Evolutionary conservation across 2,888 invertebrate genomes (phyloP), one percentile per base, ranked within the genome.

Genomic region (Mantis religiosa): DNA sequence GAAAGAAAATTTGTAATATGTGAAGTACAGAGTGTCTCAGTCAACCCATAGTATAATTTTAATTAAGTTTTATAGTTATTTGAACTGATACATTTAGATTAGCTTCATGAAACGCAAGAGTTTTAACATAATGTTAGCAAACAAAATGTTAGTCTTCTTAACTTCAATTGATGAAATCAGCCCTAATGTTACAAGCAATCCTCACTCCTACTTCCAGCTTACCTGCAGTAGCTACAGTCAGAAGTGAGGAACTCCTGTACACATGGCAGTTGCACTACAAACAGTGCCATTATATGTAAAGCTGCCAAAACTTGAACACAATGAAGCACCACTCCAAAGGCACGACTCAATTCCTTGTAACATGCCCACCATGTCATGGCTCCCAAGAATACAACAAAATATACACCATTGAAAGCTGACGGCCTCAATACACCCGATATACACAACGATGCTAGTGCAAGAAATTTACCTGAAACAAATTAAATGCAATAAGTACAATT

Each of bases 351-450:
- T 89, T 96, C 95, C 91, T 95, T 95, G 92, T 97, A 97, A 91
- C 97, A 96, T 30, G 98, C 96, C 97, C 98, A 97, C 94, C 97
- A 97, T 2, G 98, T 98, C 89, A 97, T 97, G 41, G 97, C 95
- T 27, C 95, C 95, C 92, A 99, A 94, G 93, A 99, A 99, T 89
- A 97, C 94, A 88, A 98, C 92, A 93, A 97, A 98, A 93, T 99
- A 99, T 84, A 98, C 94, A 15, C 96, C 97, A 83, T 97, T 97
- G 30, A 96, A 95, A 54, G 97, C 94, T 88, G 98, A 98, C 1
- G 99, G 99, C 84, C 96, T 95, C 92, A 98, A 94, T 90, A 97
- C 96, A 1, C 97, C 97, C 14, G 96, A 95, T 91, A 96, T 94
- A 93, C 97, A 97, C 91, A 97, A 93, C 14, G 95, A 94, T 87